A percentile compares a stretch with the other conserved stretches of the same genome.
These are phyloP conservation scores for Pseudomyrmex cubaensis DNA, from an alignment of 1,140 invertebrate genomes.

Conservation along the genomic window DNA sequence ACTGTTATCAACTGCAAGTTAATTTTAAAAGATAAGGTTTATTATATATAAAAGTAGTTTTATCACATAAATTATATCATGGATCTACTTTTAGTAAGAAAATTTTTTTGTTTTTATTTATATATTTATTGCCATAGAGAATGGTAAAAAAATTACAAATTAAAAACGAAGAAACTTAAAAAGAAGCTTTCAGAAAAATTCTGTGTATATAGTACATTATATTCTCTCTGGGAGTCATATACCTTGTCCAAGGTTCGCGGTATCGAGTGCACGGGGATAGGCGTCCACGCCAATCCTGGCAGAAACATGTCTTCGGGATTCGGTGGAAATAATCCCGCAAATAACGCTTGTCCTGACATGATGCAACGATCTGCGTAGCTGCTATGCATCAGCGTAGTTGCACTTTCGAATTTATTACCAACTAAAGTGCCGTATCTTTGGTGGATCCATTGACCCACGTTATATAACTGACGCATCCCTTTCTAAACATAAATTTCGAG, in stretches of 20 bases:
- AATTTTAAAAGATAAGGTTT: background rate
- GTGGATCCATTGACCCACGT: slow-evolving; percentile 91
- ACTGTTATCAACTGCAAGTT: slow-evolving; percentile 86
- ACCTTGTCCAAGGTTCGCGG: slow-evolving; percentile 90
- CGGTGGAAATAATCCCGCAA: slow-evolving; percentile 94
- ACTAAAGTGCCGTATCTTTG: slow-evolving; percentile 89
- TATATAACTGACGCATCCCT: slow-evolving; percentile 92
- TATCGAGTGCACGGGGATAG: slow-evolving; percentile 93
- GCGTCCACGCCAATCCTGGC: slow-evolving; percentile 92
- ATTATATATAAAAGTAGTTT: background rate
- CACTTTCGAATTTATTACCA: slow-evolving; percentile 86
- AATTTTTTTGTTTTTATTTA: no score
- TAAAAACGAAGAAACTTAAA: no score
- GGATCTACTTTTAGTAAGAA: no score
- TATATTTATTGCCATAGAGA: no score
- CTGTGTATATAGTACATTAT: no score
- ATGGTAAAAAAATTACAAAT: no score
- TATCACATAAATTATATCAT: background rate
- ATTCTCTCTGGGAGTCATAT: slow-evolving; percentile 67
- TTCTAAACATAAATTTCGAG: slow-evolving; percentile 85
- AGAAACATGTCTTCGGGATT: slow-evolving; percentile 90
- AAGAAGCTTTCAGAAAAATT: no score
- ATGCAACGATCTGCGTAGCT: slow-evolving; percentile 93
- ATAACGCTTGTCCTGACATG: slow-evolving; percentile 93
- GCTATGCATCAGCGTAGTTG: slow-evolving; percentile 90